These are phyloP conservation scores for Gymnoscopelus braueri DNA, from an alignment of 2,797 vertebrate genomes.

Conservation along the genomic window DNA sequence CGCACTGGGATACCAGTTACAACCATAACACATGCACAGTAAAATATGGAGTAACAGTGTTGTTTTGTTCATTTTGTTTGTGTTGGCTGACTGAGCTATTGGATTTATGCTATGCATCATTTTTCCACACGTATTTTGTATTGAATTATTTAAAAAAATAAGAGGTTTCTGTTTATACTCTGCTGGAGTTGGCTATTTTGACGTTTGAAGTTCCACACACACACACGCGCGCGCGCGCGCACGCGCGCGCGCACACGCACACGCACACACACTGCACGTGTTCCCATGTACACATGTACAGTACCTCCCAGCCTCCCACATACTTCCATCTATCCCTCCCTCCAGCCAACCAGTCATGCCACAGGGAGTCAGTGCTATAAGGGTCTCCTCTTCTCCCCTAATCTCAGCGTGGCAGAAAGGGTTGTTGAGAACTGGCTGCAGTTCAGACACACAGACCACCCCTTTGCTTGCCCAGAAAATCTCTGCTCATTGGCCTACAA, in stretches of 20 bases:
- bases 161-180: no score
- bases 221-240: not conserved
- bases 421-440: slow-evolving; percentile 55
- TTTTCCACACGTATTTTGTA: not conserved
- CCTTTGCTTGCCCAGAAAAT: slow-evolving; percentile 55
- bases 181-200: no score
- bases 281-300: no score
- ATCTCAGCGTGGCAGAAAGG: slow-evolving; percentile 64
- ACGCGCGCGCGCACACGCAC: no score
- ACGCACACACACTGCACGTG: not conserved
- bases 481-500: slow-evolving; percentile 37
- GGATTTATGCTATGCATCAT: not conserved
- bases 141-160: not conserved
- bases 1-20: slow-evolving; percentile 93
- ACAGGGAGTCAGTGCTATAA: slow-evolving; percentile 59
- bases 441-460: slow-evolving; percentile 57
- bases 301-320: slow-evolving; percentile 10
- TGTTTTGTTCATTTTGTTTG: not conserved
- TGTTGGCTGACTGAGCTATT: not conserved
- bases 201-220: no score
- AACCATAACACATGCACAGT: slow-evolving; percentile 71
- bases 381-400: slow-evolving; percentile 59
- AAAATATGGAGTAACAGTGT: no score
- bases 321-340: slow-evolving; percentile 15
- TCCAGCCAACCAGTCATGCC: slow-evolving; percentile 30